phyloP scores from a whole-genome alignment of 2,888 invertebrate species.

The Aphrophora alni region DNA sequence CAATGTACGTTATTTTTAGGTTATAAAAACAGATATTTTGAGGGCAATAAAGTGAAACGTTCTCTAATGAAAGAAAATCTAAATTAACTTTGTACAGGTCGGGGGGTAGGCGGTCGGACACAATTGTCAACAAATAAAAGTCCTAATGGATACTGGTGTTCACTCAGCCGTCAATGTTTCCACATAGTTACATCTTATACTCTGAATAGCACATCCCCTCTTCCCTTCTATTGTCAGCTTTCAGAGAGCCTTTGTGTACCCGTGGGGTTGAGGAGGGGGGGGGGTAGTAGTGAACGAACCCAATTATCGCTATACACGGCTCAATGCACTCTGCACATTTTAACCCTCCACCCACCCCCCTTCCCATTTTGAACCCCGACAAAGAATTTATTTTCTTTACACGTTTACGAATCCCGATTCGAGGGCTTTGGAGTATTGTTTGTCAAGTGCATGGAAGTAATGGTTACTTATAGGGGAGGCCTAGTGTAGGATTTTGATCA shows the following conservation, averaged over 20 bases:
- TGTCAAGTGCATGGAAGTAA: neutral
- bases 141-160: neutral
- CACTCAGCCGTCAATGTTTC: neutral
- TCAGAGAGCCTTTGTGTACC: neutral
- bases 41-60: no score
- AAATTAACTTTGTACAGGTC: neutral
- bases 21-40: no score
- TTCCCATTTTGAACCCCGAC: neutral
- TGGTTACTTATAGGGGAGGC: no score
- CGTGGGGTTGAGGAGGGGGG: neutral
- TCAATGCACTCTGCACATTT: neutral
- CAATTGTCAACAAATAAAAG: slow-evolving; percentile 6
- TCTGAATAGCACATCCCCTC: neutral
- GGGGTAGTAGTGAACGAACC: neutral
- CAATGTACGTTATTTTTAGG: no score
- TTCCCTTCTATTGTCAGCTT: neutral
- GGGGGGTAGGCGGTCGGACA: neutral
- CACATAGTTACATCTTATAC: neutral
- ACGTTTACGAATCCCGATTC: neutral
- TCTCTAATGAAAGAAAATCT: neutral
- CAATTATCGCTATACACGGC: slow-evolving; percentile 2
- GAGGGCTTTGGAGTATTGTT: neutral
- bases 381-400: slow-evolving; percentile 5
- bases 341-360: neutral
- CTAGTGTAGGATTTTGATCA: no score